phyloP scores from a whole-genome alignment of 2,113 vertebrate genomes.

The Butorides virescens region DNA sequence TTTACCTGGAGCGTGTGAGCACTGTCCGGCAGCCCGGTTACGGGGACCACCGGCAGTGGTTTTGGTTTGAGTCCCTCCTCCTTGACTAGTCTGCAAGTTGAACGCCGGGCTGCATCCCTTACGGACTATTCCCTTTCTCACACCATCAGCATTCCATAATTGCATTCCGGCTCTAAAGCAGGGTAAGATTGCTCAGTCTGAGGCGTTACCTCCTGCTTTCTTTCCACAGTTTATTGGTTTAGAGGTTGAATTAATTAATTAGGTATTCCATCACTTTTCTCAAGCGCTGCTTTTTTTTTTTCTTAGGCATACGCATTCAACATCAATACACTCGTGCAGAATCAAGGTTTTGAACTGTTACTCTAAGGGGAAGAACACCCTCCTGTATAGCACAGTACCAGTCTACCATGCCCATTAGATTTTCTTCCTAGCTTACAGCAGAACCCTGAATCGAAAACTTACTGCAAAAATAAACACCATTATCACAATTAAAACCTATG shows the following conservation, averaged over 20 bases:
- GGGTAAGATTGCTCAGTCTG: no score
- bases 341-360: not conserved
- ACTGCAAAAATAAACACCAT: not conserved
- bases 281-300: not conserved
- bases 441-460: not conserved
- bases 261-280: not conserved
- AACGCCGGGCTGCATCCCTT: accelerated
- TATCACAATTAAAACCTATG: not conserved
- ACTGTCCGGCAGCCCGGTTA: no score
- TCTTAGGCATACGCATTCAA: not conserved
- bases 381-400: not conserved
- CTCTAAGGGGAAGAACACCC: not conserved
- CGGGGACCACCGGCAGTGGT: accelerated
- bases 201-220: not conserved
- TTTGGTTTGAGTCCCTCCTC: not conserved
- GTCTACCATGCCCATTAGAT: not conserved
- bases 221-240: not conserved
- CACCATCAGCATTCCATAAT: not conserved
- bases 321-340: not conserved
- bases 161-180: not conserved
- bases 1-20: accelerated
- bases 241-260: not conserved
- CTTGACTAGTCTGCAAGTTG: accelerated
- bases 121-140: not conserved
- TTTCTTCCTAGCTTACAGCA: not conserved